phyloP scores from a whole-genome alignment of 2,113 vertebrate species.

The Proterorhinus semilunaris region DNA sequence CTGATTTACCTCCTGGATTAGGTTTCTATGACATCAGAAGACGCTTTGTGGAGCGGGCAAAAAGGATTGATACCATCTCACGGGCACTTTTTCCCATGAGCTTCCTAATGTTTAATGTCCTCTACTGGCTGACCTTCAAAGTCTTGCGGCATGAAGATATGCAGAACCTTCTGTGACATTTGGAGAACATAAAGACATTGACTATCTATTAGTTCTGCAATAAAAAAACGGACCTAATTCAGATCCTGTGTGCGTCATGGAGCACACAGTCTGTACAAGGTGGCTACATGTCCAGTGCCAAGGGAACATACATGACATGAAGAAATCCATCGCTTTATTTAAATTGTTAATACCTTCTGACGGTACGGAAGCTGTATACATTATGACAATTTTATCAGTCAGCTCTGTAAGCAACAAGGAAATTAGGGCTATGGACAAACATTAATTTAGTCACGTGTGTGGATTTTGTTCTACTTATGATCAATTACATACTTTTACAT shows the following conservation, averaged over 20 bases:
- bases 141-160: constrained; percentile 86
- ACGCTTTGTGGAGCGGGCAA: constrained; percentile 84
- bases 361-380: constrained; percentile 23
- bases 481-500: neutral
- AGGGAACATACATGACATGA: constrained; percentile 26
- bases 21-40: constrained; percentile 77
- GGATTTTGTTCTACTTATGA: neutral
- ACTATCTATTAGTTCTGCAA: constrained; percentile 21
- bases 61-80: constrained; percentile 91
- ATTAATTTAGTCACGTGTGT: neutral
- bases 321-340: constrained; percentile 28
- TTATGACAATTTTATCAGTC: constrained; percentile 19
- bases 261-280: constrained; percentile 10
- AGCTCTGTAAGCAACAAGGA: constrained; percentile 5
- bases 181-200: constrained; percentile 12
- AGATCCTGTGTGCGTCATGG: constrained; percentile 32
- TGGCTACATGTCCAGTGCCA: constrained; percentile 49
- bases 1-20: constrained; percentile 69
- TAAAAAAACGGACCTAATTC: constrained; percentile 46
- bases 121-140: constrained; percentile 95
- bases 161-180: constrained; percentile 63
- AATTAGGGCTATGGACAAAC: neutral
- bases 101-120: constrained; percentile 92
- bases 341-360: constrained; percentile 51
- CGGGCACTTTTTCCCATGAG: constrained; percentile 89